Evolutionary conservation across 2,797 vertebrate species (phyloP).

Genomic region (Perodicticus potto): DNA sequence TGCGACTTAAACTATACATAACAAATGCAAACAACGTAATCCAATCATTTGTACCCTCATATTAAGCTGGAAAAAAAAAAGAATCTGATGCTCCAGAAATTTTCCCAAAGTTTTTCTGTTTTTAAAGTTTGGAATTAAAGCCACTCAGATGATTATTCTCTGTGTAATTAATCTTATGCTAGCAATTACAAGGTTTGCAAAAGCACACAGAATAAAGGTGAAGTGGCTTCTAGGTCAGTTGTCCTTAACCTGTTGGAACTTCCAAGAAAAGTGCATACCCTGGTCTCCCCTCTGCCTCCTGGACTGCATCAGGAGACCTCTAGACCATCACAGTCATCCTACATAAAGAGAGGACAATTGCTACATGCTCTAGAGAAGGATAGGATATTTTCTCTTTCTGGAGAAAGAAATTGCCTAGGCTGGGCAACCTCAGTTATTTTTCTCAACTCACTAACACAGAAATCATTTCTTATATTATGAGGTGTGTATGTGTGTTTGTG

Average conservation of each 20-base stretch:
- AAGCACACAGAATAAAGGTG: not conserved
- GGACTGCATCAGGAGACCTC: not conserved
- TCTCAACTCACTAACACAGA: not conserved
- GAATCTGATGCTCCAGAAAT: not conserved
- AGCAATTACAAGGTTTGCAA: not conserved
- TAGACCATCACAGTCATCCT: not conserved
- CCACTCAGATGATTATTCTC: not conserved
- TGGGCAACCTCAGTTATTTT: not conserved
- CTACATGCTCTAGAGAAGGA: not conserved
- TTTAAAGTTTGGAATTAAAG: constrained; percentile 7
- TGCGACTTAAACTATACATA: too few species aligned
- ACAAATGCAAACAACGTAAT: too few species aligned
- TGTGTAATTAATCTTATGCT: not conserved
- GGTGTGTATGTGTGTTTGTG: not conserved
- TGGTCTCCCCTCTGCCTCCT: too few species aligned
- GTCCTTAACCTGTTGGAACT: not conserved
- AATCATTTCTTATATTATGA: not conserved
- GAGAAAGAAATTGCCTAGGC: not conserved
- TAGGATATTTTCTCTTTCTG: not conserved
- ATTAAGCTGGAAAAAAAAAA: not conserved
- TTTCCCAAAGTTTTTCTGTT: not conserved
- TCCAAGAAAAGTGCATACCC: not conserved
- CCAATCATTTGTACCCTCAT: too few species aligned
- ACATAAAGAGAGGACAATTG: not conserved
- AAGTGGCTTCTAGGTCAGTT: not conserved